Conservation (phyloP, 2,113 vertebrate species). For the Atlantisia rogersi region DNA sequence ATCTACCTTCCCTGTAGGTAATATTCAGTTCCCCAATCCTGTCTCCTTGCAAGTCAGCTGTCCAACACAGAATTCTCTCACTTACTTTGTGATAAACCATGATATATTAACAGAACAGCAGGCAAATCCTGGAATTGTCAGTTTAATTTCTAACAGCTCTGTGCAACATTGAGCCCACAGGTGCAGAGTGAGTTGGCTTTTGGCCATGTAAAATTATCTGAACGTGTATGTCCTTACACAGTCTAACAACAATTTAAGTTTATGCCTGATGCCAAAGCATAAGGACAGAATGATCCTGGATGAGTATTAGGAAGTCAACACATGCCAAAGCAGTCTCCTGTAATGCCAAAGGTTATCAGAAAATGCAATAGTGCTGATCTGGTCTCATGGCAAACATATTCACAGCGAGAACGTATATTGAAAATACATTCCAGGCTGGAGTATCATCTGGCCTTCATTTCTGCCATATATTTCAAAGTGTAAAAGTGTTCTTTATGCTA, state of each 20-base stretch:
- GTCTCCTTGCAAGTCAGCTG: background rate
- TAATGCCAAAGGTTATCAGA: background rate
- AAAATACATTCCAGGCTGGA: background rate
- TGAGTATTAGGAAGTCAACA: background rate
- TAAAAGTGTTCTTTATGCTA: background rate
- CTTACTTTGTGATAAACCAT: background rate
- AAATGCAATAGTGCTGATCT: background rate
- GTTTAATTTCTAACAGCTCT: background rate
- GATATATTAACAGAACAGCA: background rate
- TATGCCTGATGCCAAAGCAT: background rate
- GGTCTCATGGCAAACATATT: background rate
- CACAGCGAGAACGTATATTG: background rate
- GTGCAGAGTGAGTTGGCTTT: background rate
- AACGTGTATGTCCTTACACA: accelerated
- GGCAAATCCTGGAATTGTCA: background rate
- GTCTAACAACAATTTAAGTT: background rate
- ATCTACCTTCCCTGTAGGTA: background rate
- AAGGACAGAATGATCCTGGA: background rate
- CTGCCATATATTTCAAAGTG: background rate
- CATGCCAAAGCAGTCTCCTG: background rate
- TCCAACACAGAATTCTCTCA: background rate
- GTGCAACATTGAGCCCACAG: background rate
- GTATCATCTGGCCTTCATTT: background rate
- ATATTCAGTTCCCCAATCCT: background rate
- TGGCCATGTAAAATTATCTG: background rate